These are phyloP conservation scores for Ganaspis sp. DNA, from an alignment of 1,140 invertebrate species.

Conservation along the genomic window DNA sequence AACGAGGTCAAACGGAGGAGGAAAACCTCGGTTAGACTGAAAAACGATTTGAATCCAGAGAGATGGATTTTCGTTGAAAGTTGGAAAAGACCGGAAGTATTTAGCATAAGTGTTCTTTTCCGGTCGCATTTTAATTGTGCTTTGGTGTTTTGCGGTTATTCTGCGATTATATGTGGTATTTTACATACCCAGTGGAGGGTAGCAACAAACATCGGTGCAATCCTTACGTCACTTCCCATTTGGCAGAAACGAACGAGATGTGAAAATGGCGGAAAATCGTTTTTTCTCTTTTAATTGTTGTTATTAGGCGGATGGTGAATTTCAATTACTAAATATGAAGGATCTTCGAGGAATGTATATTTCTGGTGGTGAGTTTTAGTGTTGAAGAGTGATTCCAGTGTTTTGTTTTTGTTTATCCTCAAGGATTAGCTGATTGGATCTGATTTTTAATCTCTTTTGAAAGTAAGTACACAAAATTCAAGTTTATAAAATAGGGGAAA, in stretches of 20 bases:
- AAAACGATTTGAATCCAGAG: slow-evolving; percentile 21
- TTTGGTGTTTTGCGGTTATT: not conserved
- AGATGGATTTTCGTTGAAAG: slow-evolving; percentile 22
- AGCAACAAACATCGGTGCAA: slow-evolving; percentile 31
- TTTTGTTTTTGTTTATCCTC: slow-evolving; percentile 8
- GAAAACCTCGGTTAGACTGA: slow-evolving; percentile 22
- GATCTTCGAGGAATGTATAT: slow-evolving; percentile 31
- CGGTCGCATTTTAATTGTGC: slow-evolving; percentile 12
- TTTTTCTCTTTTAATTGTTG: slow-evolving; percentile 3
- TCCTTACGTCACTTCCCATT: slow-evolving; percentile 37
- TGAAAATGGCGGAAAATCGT: slow-evolving; percentile 50
- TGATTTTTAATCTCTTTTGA: not conserved
- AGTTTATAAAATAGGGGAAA: no score
- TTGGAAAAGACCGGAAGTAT: slow-evolving; percentile 20
- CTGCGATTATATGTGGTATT: slow-evolving; percentile 1
- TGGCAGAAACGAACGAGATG: slow-evolving; percentile 30
- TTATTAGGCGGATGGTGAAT: slow-evolving; percentile 38
- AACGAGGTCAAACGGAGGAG: slow-evolving; percentile 26
- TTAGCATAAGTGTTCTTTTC: slow-evolving; percentile 23
- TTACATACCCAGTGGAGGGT: not conserved
- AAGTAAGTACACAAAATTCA: not conserved
- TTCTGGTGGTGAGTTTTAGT: slow-evolving; percentile 42
- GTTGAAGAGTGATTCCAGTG: slow-evolving; percentile 39
- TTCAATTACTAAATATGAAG: slow-evolving; percentile 36
- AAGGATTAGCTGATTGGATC: slow-evolving; percentile 16